Conservation (phyloP, 2,888 invertebrate species). For the Lepidocyrtinus sp. region DNA sequence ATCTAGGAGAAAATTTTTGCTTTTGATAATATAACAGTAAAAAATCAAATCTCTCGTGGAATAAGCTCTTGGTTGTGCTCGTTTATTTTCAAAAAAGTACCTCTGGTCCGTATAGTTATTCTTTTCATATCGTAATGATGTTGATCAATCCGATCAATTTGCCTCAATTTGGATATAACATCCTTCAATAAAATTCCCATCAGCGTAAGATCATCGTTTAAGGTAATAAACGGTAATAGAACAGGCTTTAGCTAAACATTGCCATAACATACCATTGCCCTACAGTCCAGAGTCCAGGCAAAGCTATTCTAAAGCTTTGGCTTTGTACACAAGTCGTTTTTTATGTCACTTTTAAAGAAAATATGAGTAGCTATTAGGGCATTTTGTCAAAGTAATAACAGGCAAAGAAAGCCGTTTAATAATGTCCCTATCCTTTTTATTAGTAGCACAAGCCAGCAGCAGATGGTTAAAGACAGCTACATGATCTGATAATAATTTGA, state of each 20-base stretch:
- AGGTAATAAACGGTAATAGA: constrained; percentile 14
- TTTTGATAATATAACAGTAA: too few species aligned
- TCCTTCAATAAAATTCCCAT: constrained; percentile 41
- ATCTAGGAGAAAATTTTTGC: background rate
- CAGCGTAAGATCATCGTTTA: constrained; percentile 17
- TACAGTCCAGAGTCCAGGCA: background rate
- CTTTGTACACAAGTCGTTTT: background rate
- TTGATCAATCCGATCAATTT: constrained; percentile 50
- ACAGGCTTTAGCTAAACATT: background rate
- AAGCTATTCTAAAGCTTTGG: background rate
- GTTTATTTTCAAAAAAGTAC: background rate
- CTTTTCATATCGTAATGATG: background rate
- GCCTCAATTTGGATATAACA: constrained; percentile 51
- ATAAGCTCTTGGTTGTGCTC: background rate
- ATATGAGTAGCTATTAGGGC: constrained; percentile 34
- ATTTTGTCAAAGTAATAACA: background rate
- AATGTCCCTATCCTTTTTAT: background rate
- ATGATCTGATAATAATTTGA: background rate
- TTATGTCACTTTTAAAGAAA: constrained; percentile 26
- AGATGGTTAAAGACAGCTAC: background rate
- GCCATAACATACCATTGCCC: background rate
- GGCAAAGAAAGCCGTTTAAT: background rate
- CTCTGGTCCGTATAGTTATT: background rate
- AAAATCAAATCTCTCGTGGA: background rate
- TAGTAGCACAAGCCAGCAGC: background rate